A percentile compares a stretch with the other conserved stretches of the same genome.
phyloP scores from a whole-genome alignment of 2,113 vertebrate genomes.

The Cnemophilus loriae region DNA sequence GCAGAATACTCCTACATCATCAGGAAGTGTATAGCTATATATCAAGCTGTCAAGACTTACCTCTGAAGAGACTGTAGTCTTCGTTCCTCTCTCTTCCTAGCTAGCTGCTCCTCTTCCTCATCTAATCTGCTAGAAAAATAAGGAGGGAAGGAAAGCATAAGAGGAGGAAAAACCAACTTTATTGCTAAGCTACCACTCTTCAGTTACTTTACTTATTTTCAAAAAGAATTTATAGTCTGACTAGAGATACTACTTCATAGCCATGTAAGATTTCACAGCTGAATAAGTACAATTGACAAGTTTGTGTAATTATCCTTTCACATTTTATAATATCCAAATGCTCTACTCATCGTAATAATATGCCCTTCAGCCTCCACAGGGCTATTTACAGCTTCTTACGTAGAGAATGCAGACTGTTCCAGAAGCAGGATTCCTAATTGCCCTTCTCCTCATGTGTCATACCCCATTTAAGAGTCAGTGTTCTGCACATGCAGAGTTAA shows the following conservation, averaged over 20 bases:
- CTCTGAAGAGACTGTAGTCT: constrained; percentile 59
- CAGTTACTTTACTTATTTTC: not conserved
- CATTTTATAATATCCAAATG: not conserved
- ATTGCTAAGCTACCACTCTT: not conserved
- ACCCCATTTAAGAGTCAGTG: not conserved
- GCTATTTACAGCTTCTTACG: not conserved
- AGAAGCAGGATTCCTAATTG: not conserved
- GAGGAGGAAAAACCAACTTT: not conserved
- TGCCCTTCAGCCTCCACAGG: not conserved
- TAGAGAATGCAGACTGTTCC: not conserved
- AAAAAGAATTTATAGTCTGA: not conserved
- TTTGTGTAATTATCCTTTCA: not conserved
- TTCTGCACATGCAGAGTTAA: not conserved
- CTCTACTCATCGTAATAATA: not conserved
- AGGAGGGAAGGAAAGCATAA: not conserved
- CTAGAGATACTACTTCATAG: not conserved
- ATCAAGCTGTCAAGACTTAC: constrained; percentile 23
- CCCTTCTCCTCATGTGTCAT: not conserved
- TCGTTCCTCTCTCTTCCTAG: constrained; percentile 60
- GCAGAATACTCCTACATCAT: not conserved
- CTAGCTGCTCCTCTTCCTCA: constrained; percentile 59
- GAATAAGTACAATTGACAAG: not conserved
- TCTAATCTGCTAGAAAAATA: constrained; percentile 35
- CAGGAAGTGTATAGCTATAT: not conserved
- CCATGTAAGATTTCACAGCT: not conserved